Percentiles rank a stretch among this genome's conserved stretches.
phyloP scores from a whole-genome alignment of 2,888 invertebrate species.

The Branchinecta sandiegonensis region DNA sequence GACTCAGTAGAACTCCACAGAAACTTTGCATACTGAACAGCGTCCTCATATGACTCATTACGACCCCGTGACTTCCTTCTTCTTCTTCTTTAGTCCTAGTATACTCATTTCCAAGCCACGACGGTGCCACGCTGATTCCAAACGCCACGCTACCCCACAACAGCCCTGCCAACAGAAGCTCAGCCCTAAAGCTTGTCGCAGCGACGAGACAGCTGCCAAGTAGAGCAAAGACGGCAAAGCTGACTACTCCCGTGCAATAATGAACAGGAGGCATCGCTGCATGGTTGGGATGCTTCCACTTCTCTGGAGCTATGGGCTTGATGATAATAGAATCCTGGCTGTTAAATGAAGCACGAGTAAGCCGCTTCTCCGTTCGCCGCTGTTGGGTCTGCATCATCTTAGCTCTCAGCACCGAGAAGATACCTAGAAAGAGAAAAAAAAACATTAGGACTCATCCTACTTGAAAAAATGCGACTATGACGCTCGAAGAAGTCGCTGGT shows the following conservation, averaged over 20 bases:
- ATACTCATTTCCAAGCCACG: too few relatives aligned
- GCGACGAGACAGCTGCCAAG: neutral
- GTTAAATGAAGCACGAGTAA: slow-evolving; percentile 4
- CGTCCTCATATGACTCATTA: too few relatives aligned
- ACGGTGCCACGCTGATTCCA: too few relatives aligned
- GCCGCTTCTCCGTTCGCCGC: neutral
- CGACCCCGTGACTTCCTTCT: too few relatives aligned
- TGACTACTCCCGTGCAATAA: neutral
- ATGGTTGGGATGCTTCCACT: neutral
- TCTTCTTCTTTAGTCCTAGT: too few relatives aligned
- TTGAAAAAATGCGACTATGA: too few relatives aligned
- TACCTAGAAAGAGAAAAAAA: too few relatives aligned
- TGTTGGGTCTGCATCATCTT: too few relatives aligned
- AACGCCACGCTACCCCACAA: neutral
- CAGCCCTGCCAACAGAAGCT: neutral
- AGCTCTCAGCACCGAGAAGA: too few relatives aligned
- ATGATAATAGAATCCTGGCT: neutral
- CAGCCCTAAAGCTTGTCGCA: neutral
- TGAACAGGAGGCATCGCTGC: neutral
- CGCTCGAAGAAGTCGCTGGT: too few relatives aligned
- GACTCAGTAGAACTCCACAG: neutral
- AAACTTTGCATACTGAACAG: too few relatives aligned
- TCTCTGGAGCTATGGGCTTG: neutral
- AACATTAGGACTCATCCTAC: too few relatives aligned
- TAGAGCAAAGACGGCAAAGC: neutral